Percentiles rank a stretch among this genome's conserved stretches.
Evolutionary conservation across 2,888 invertebrate genomes (phyloP).

Genomic region (Anagyrus pseudococci): DNA sequence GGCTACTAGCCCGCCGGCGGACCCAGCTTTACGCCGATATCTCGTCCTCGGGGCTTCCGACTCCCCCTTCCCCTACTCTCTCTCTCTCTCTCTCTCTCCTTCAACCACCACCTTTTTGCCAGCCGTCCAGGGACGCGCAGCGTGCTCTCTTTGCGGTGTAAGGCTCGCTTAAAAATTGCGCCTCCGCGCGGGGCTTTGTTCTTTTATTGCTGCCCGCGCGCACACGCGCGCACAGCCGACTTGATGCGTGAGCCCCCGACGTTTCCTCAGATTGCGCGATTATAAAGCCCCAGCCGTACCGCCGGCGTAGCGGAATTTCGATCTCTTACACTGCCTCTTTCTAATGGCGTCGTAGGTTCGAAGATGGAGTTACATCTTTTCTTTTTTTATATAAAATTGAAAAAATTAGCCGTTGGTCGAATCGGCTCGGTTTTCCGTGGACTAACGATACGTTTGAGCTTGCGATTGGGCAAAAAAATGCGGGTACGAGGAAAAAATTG

Average conservation of each 20-base stretch:
- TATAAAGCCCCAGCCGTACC: conserved; percentile 2
- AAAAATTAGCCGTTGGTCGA: no score
- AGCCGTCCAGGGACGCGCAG: no score
- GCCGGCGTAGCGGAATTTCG: background rate
- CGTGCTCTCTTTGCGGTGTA: no score
- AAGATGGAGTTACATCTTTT: conserved; percentile 10
- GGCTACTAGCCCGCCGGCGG: conserved; percentile 32
- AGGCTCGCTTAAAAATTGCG: conserved; percentile 5
- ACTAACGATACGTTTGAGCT: no score
- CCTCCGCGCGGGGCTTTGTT: conserved; percentile 10
- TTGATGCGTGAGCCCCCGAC: no score
- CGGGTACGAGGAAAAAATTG: no score
- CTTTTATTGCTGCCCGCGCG: conserved; percentile 9
- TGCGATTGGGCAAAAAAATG: no score
- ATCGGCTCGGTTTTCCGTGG: no score
- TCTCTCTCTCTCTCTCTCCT: background rate
- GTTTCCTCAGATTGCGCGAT: conserved; percentile 9
- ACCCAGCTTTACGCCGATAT: conserved; percentile 19
- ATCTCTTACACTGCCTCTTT: background rate
- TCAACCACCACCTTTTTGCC: background rate
- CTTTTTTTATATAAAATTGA: no score
- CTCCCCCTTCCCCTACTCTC: background rate
- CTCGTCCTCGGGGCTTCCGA: no score
- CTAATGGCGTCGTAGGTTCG: conserved; percentile 27
- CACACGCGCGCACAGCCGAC: background rate